Conservation (phyloP, 2,888 invertebrate genomes). For the Patella depressa region DNA sequence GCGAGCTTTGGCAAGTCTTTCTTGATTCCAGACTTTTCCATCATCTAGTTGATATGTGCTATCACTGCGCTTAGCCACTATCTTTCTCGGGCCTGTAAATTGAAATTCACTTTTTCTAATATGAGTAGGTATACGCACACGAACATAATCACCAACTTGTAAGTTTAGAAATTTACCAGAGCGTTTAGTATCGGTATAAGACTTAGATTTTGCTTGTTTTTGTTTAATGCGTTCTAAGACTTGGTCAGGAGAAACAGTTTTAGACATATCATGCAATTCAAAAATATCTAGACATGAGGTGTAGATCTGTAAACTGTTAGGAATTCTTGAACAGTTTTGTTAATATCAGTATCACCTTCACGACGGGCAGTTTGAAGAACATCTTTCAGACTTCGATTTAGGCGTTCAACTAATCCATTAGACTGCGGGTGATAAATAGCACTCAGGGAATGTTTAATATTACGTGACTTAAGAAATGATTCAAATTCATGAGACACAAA, state of each 20-base stretch:
- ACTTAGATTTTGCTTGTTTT: conserved; percentile 8
- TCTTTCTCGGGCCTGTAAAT: not conserved
- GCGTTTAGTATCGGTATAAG: not conserved
- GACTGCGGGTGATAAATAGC: conserved; percentile 48
- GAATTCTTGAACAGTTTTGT: not conserved
- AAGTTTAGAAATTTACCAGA: not conserved
- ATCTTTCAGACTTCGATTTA: conserved; percentile 15
- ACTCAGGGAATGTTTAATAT: conserved; percentile 40
- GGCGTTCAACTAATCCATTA: conserved; percentile 57
- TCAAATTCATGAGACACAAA: conserved; percentile 52
- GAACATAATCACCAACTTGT: not conserved
- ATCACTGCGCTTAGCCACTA: not conserved
- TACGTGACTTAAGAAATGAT: conserved; percentile 39
- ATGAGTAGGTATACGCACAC: not conserved
- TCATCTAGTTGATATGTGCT: not conserved
- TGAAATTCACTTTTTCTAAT: not conserved
- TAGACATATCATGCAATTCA: not conserved
- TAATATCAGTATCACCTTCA: not conserved
- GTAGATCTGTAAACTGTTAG: not conserved
- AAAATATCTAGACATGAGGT: not conserved
- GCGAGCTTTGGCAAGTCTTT: not conserved
- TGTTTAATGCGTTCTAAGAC: not conserved
- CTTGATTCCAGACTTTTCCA: conserved; percentile 7
- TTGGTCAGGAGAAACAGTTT: not conserved
- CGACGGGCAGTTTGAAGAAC: not conserved